Percentiles rank a stretch among this genome's conserved stretches.
Evolutionary conservation across 2,113 vertebrate genomes (phyloP).

Genomic region (Dicerorhinus sumatrensis): DNA sequence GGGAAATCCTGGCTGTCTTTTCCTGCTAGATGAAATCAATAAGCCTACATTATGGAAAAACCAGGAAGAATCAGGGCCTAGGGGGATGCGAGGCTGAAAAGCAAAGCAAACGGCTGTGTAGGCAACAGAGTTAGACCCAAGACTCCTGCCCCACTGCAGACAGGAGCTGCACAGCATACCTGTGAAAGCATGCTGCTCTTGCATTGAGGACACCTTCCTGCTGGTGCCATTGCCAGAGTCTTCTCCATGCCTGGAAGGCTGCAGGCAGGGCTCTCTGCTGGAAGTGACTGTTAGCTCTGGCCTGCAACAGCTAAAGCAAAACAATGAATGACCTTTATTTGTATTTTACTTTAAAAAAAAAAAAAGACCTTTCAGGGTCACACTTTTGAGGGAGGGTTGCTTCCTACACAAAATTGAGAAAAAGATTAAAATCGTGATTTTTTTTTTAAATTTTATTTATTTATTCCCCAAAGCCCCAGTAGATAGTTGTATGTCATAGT

Average conservation of each 20-base stretch:
- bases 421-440: slow-evolving; percentile 2
- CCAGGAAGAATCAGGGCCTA: neutral
- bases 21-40: neutral
- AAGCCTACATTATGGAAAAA: neutral
- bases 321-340: neutral
- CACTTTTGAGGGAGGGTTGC: neutral
- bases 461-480: too few relatives aligned
- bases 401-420: neutral
- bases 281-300: slow-evolving; percentile 72
- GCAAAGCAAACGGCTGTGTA: neutral
- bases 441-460: too few relatives aligned
- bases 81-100: neutral
- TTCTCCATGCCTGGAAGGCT: slow-evolving; percentile 84
- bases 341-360: neutral
- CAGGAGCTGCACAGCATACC: slow-evolving; percentile 6
- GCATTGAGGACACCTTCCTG: slow-evolving; percentile 74
- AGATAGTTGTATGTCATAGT: too few relatives aligned
- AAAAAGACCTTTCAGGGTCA: neutral
- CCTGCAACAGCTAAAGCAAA: slow-evolving; percentile 70
- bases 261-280: slow-evolving; percentile 63
- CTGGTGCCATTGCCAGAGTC: slow-evolving; percentile 79
- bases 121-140: too few relatives aligned
- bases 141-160: neutral
- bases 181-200: slow-evolving; percentile 78
- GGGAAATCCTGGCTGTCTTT: neutral